Evolutionary conservation across 2,797 vertebrate species (phyloP), one percentile per base, ranked within the genome.

Genomic region (Hylomyscus alleni): DNA sequence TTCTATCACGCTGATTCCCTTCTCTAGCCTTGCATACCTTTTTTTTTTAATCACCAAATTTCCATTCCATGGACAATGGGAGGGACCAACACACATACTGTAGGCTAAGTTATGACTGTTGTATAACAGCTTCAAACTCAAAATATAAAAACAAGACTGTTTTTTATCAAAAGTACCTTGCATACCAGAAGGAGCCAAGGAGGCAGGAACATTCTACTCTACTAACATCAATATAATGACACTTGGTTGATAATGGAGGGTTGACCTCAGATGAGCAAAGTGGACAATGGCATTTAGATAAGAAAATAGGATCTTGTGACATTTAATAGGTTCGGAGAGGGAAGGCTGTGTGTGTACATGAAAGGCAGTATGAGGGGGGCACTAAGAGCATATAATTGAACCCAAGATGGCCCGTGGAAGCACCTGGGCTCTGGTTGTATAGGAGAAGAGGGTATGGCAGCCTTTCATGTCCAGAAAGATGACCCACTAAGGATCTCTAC

Each of bases 121-220:
- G 22, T 37, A 31, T 50, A 90, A 86, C 80, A 89, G 65, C 47
- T 75, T 85, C 52, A 72, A 72, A 40, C 31, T 94, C 54, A 89
- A 94, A 96, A 75, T 54, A 69, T 47, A 87, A 94, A 94, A 93
- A 77, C 20, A 81, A 56, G 60, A 90, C 26, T 37, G 4, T 4
- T 52, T 14, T 56, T 73, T 72, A 58, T 9, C 77, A 34, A 29
- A 75, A 82, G 34, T 58, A 13, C 10, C 22, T 24, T 87, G n/a
- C 4, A 67, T 56, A 29, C 62, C 92, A 50, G 58, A 90, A 92
- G 11, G 2, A n/a, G 13, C 17, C 34, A 19, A 85, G 26, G 75
- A 82, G 52, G 20, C 62, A 67, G 31, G 31, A 34, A 77, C 17
- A 62, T 3, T 20, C 56, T 37, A 15, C 14, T 50, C 13, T 81